Evolutionary conservation across 2,113 vertebrate species (phyloP), one percentile per base, ranked within the genome.

Genomic region (Polypterus bichir): DNA sequence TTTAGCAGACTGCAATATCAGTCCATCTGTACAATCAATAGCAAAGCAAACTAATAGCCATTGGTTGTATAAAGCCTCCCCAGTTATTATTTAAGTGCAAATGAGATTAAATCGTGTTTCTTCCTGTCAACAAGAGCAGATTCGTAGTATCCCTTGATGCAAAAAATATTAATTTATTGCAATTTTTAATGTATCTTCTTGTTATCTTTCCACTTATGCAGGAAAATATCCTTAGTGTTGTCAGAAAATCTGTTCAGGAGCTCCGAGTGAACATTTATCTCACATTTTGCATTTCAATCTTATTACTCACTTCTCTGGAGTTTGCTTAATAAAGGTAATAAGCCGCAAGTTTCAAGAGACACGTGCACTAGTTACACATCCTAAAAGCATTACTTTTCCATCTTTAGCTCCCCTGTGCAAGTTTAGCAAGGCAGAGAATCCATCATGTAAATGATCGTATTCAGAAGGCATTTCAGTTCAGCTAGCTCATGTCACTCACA

Each of bases 21-120:
- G 75, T 77, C 77, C 81, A 78, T 64, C 63, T 79, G 81, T 84
- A 79, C 83, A 84, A 84, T 87, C 85, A 80, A 86, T 87, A 82
- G 76, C 27, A 67, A 62, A 77, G 67, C 80, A 85, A 82, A 83
- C 82, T 82, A 82, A 83, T 78, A 83, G 81, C 79, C 82, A 85
- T 77, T 85, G 84, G 86, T 85, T 85, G 77, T 76, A 82, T 86
- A 79, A 82, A 83, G 82, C 81, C 27, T 27, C 27, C 27, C 27
- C 27, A 27, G 27, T 77, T 73, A 72, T 74, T 70, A 80, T 82
- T 80, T 77, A 80, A 76, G 81, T 80, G 56, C 82, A 85, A 82
- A 88, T 79, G 83, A 75, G 77, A 86, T 85, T 88, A 85, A 73
- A 79, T 75, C 79, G 83, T 80, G 77, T 27, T 27, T 27, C 27